Conservation (phyloP, 2,113 vertebrate genomes). For the Mus spicilegus region DNA sequence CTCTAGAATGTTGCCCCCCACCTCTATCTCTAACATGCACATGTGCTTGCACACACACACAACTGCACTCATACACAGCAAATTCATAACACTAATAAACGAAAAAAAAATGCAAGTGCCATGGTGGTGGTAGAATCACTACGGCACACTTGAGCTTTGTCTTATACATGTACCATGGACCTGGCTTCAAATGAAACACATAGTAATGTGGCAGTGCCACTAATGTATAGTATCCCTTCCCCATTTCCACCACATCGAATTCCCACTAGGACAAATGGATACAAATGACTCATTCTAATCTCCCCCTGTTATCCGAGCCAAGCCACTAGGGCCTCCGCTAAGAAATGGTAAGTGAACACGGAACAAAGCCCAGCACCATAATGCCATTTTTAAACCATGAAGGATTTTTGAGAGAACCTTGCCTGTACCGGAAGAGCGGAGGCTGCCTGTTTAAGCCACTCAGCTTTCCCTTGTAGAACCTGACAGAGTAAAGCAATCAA, state of each 20-base stretch:
- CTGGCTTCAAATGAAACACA: conserved; percentile 61
- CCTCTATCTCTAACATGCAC: background rate
- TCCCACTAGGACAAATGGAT: conserved; percentile 54
- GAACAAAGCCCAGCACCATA: conserved; percentile 46
- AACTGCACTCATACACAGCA: background rate
- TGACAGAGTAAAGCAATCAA: background rate
- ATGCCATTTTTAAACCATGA: conserved; percentile 2
- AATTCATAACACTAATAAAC: background rate
- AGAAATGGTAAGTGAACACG: conserved; percentile 54
- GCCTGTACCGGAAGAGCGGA: conserved; percentile 19
- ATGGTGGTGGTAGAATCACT: background rate
- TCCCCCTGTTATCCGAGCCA: background rate
- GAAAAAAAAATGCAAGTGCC: background rate
- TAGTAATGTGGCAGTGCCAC: background rate
- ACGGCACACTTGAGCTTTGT: background rate
- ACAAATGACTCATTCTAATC: conserved; percentile 63
- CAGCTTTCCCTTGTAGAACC: conserved; percentile 25
- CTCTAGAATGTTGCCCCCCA: background rate
- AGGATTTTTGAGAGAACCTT: conserved; percentile 55
- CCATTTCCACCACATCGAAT: conserved; percentile 46
- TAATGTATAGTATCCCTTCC: conserved; percentile 65
- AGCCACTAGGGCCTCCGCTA: conserved; percentile 53
- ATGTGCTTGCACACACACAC: too few species aligned
- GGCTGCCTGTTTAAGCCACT: conserved; percentile 25
- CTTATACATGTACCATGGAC: background rate